Percentiles rank a stretch among this genome's conserved stretches.
Evolutionary conservation across 2,797 vertebrate species (phyloP).

Genomic region (Xerus rutilus): DNA sequence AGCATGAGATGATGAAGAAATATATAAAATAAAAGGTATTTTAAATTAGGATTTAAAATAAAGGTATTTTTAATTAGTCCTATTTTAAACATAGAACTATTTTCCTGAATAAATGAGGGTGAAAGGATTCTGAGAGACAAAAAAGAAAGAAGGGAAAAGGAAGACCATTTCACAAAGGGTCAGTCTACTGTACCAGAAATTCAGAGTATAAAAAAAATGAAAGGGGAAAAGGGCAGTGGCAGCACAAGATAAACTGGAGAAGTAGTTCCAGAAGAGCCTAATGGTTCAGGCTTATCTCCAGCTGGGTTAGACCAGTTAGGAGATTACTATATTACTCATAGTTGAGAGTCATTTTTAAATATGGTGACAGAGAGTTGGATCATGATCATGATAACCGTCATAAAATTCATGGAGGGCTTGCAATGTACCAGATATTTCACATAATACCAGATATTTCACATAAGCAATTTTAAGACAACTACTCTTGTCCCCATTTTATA

Average conservation of each 20-base stretch:
- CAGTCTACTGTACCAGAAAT: background rate
- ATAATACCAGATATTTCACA: background rate
- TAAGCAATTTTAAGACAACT: conserved; percentile 47
- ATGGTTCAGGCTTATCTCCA: background rate
- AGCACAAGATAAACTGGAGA: background rate
- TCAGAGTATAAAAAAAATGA: background rate
- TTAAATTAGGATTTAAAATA: background rate
- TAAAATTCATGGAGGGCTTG: background rate
- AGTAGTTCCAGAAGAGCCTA: background rate
- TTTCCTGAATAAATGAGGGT: background rate
- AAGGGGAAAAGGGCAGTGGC: background rate
- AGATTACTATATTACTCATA: background rate
- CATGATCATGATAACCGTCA: background rate
- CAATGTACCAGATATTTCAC: background rate
- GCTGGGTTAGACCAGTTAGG: background rate
- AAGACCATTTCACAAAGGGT: background rate
- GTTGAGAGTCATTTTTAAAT: background rate
- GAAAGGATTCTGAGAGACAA: background rate
- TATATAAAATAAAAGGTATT: background rate
- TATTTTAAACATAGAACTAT: background rate
- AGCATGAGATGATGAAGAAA: conserved; percentile 18
- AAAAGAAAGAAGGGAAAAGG: background rate
- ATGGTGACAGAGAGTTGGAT: background rate
- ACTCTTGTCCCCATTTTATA: conserved; percentile 24
- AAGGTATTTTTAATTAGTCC: background rate